Conservation (phyloP, 2,797 vertebrate species). For the Enteromius argenteus region DNA sequence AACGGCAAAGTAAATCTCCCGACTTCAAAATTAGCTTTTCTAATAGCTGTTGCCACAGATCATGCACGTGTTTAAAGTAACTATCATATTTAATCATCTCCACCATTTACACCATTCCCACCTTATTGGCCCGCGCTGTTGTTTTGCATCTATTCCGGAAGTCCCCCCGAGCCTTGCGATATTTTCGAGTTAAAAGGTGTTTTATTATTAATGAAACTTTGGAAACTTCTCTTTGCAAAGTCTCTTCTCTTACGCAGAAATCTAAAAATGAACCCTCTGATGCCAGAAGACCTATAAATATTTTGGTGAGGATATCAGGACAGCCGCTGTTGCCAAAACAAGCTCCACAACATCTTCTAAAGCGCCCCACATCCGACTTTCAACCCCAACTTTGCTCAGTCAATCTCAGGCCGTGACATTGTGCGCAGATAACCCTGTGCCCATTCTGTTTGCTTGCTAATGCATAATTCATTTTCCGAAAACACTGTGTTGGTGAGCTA, state of each 20-base stretch:
- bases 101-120: slow-evolving; percentile 14
- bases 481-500: slow-evolving; percentile 46
- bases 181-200: slow-evolving; percentile 46
- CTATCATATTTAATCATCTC: slow-evolving; percentile 8
- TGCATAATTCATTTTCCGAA: slow-evolving; percentile 59
- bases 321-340: slow-evolving; percentile 39
- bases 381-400: slow-evolving; percentile 34
- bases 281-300: slow-evolving; percentile 51
- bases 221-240: slow-evolving; percentile 32
- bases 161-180: slow-evolving; percentile 22
- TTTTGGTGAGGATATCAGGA: slow-evolving; percentile 46
- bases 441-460: slow-evolving; percentile 58
- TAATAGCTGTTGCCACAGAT: background rate
- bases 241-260: slow-evolving; percentile 34
- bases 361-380: slow-evolving; percentile 43
- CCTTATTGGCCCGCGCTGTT: background rate
- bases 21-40: background rate
- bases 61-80: slow-evolving; percentile 1
- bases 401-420: slow-evolving; percentile 33
- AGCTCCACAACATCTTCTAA: slow-evolving; percentile 45
- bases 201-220: slow-evolving; percentile 55
- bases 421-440: slow-evolving; percentile 36
- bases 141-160: slow-evolving; percentile 19
- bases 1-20: slow-evolving; percentile 18
- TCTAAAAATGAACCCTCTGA: slow-evolving; percentile 54